These are phyloP conservation scores for Anthopleura xanthogrammica DNA, from an alignment of 92 coral and sea anemone genomes.

Conservation along the genomic window DNA sequence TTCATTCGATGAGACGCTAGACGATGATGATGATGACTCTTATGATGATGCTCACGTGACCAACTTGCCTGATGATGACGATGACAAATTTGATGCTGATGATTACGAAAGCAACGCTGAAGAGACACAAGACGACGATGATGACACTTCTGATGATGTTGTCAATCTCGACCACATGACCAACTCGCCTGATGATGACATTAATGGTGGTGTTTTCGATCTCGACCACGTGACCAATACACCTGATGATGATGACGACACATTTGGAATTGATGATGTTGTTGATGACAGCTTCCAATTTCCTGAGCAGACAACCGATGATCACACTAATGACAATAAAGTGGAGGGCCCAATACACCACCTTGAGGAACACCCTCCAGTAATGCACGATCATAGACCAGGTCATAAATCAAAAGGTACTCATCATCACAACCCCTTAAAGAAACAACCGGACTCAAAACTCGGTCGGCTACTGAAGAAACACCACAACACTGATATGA, in stretches of 20 bases:
- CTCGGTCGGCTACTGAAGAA: not conserved
- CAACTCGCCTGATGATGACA: not conserved
- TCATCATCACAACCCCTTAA: not conserved
- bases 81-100: not conserved
- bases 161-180: too few relatives aligned
- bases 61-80: not conserved
- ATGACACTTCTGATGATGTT: not conserved
- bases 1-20: not conserved
- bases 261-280: too few relatives aligned
- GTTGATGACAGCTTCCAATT: too few relatives aligned
- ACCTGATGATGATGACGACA: not conserved
- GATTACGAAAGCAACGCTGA: not conserved
- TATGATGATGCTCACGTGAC: not conserved
- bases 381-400: not conserved
- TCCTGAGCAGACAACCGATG: not conserved
- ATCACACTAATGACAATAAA: not conserved
- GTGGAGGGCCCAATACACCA: not conserved
- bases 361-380: not conserved
- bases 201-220: not conserved
- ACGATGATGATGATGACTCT: conserved; percentile 6
- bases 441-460: not conserved
- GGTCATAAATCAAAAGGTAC: not conserved
- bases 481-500: not conserved
- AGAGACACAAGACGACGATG: conserved; percentile 8
- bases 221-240: not conserved